Evolutionary conservation across 2,113 vertebrate genomes (phyloP).

Genomic region (Columbina picui): DNA sequence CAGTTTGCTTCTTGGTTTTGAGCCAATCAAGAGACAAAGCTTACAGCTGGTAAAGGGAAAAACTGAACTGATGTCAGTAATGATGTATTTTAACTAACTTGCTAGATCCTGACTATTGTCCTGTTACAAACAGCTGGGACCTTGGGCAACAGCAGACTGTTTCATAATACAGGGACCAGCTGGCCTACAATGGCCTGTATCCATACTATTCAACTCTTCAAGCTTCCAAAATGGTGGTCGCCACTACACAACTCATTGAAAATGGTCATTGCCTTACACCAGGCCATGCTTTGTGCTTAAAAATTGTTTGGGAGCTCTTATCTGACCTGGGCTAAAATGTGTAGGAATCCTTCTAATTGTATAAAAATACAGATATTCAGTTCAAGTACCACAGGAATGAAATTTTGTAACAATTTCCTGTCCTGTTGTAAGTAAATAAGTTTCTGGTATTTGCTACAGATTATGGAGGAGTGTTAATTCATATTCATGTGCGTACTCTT

Average conservation of each 20-base stretch:
- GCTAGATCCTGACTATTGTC: background rate
- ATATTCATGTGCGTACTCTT: background rate
- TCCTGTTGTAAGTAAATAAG: background rate
- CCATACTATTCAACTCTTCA: background rate
- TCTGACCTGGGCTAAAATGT: background rate
- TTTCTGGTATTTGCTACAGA: background rate
- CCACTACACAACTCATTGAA: background rate
- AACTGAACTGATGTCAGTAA: background rate
- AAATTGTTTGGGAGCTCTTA: background rate
- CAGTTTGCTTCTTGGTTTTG: background rate
- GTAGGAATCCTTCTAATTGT: background rate
- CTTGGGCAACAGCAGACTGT: background rate
- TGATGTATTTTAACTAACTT: background rate
- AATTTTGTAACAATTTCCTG: background rate
- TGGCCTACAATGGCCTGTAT: background rate
- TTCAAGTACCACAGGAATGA: background rate
- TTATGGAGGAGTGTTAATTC: background rate
- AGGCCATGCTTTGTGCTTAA: background rate
- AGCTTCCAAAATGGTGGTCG: background rate
- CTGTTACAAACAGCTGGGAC: background rate
- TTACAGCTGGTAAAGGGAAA: background rate
- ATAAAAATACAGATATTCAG: background rate
- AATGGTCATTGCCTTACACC: background rate
- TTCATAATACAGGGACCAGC: background rate
- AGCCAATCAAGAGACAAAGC: background rate